Base-by-base conservation (phyloP, 2,888 invertebrate species). In the Ischnus inquisitorius region DNA sequence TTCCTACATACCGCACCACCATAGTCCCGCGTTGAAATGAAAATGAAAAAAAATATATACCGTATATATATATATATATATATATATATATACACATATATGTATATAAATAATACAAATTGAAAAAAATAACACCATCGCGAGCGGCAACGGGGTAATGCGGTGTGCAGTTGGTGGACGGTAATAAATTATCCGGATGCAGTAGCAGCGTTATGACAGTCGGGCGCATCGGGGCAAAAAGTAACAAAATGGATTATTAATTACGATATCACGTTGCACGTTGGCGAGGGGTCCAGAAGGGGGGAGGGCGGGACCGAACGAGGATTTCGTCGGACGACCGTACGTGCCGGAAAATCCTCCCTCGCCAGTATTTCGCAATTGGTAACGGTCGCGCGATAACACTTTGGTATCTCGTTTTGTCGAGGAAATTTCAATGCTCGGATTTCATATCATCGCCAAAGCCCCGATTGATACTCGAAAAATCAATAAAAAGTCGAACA, bases 221-320 rank as follows among this genome's bases (percentile, higher is more conserved):
- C 68, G 48, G 82, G 76, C 77, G 76, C 82, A 57, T 39, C 82
- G 60, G 67, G 19, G 80, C 86, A 90, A 90, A 90, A 90, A 89
- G 83, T 83, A 75, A 68, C 85, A 85, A 90, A 91, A 92, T 92
- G 90, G 90, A 90, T 92, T 91, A 92, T 92, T 91, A 92, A 92
- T 92, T 90, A 89, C 89, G 85, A 89, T 87, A 87, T 85, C 79
- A 78, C 84, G 85, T 81, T 78, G 79, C 82, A 82, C 82, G 57
- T 77, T 76, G 74, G 43, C 34, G 54, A 57, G 34, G 34, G 34
- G 34, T 34, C 34, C 34, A 34, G 34, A 34, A 6, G 6, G 34
- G 34, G 6, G 8, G 34, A 34, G 8, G 34, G 34, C n/a, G n/a
- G n/a, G n/a, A 86, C 77, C 25, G 75, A 68, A 84, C 82, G 83